These are phyloP conservation scores for Echinarachnius parma DNA, from an alignment of 53 echinoderm and acorn worm genomes.

Conservation along the genomic window DNA sequence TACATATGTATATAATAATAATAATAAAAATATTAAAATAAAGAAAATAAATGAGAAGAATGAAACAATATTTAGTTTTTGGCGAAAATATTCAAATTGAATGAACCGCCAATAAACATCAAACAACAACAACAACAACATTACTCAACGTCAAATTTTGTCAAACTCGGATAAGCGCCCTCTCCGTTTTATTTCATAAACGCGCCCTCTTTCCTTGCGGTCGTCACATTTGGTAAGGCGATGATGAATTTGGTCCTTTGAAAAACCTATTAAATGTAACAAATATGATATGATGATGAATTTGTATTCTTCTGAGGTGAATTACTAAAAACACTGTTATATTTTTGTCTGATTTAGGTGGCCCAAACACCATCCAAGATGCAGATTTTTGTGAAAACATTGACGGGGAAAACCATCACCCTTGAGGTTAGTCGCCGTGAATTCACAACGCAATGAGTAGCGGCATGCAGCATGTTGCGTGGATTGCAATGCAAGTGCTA, in stretches of 20 bases:
- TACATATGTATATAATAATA: too few species aligned
- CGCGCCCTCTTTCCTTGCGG: conserved; percentile 7
- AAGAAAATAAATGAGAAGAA: too few species aligned
- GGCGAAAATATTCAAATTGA: too few species aligned
- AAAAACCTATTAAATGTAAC: background rate
- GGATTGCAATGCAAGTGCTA: too few species aligned
- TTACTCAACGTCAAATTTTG: too few species aligned
- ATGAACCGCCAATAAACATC: too few species aligned
- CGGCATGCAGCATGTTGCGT: conserved; percentile 18
- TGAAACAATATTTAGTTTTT: too few species aligned
- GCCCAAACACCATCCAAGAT: conserved; percentile 59
- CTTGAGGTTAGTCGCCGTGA: conserved; percentile 71
- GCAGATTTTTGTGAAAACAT: conserved; percentile 99
- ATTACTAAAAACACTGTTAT: background rate
- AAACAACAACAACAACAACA: too few species aligned
- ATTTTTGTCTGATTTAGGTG: conserved; percentile 41
- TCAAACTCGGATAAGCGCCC: conserved; percentile 1
- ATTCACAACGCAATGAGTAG: background rate
- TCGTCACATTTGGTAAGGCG: background rate
- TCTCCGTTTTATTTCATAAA: conserved; percentile 1
- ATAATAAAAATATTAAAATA: too few species aligned
- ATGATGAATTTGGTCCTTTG: background rate
- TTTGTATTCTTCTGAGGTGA: too few species aligned
- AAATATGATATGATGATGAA: too few species aligned
- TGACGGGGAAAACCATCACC: conserved; percentile 99